A percentile compares a stretch with the other conserved stretches of the same genome.
Evolutionary conservation across 2,113 vertebrate genomes (phyloP).

Genomic region (Nyctereutes procyonoides): DNA sequence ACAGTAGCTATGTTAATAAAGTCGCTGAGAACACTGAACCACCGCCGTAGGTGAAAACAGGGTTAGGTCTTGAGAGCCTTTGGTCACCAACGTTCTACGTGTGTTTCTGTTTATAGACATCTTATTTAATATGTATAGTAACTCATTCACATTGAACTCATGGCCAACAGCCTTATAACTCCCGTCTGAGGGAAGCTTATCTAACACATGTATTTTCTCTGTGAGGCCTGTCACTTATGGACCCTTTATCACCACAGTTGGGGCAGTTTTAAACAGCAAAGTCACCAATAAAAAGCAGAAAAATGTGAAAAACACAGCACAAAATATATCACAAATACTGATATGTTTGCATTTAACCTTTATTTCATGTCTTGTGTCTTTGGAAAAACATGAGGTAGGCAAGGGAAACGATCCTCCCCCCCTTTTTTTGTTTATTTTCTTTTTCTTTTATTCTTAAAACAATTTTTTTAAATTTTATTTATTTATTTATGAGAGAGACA

Average conservation of each 20-base stretch:
- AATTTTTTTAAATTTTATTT: background rate
- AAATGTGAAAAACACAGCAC: background rate
- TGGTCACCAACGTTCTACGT: background rate
- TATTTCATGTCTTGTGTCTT: background rate
- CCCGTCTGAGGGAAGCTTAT: background rate
- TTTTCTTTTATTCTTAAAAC: background rate
- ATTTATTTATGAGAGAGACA: background rate
- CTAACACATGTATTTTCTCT: background rate
- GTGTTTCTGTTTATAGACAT: background rate
- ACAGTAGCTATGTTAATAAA: background rate
- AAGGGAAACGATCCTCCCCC: background rate
- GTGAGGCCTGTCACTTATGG: background rate
- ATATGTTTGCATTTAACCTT: background rate
- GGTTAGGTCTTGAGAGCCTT: background rate
- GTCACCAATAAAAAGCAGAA: constrained; percentile 26
- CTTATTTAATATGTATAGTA: background rate
- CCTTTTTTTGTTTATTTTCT: background rate
- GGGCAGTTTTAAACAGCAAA: background rate
- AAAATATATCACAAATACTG: background rate
- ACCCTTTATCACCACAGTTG: too few species aligned
- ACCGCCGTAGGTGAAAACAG: background rate
- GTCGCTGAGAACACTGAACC: background rate
- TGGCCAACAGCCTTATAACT: background rate
- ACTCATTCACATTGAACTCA: background rate
- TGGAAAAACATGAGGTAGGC: background rate